phyloP scores from a whole-genome alignment of 1,140 invertebrate genomes.

The Physella acuta region DNA sequence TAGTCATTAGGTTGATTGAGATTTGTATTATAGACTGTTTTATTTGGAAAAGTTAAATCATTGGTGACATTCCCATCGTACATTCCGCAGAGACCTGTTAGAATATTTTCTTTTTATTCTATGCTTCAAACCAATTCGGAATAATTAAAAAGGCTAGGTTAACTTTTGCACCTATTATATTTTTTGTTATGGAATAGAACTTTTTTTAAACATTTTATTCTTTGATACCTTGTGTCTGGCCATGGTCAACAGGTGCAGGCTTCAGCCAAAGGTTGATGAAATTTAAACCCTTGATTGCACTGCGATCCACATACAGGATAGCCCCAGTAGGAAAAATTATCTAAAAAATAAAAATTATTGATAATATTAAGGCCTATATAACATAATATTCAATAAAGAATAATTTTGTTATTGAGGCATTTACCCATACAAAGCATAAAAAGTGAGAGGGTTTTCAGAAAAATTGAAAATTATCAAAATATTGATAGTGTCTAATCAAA shows the following conservation, averaged over 20 bases:
- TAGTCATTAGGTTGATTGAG: constrained; percentile 32
- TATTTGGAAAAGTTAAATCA: constrained; percentile 41
- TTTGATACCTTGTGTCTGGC: constrained; percentile 39
- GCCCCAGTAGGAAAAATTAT: constrained; percentile 37
- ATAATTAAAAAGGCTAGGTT: too few relatives aligned
- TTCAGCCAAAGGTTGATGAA: constrained; percentile 46
- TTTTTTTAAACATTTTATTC: too few relatives aligned
- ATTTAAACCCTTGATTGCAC: constrained; percentile 36
- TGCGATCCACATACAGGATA: constrained; percentile 33
- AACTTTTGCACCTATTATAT: too few relatives aligned
- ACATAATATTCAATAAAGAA: not conserved
- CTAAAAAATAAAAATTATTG: constrained; percentile 26
- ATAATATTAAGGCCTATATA: not conserved
- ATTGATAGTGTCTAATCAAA: too few relatives aligned
- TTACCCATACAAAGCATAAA: too few relatives aligned
- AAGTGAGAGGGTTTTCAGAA: too few relatives aligned
- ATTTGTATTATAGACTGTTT: constrained; percentile 26
- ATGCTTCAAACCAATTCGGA: too few relatives aligned
- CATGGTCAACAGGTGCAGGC: constrained; percentile 38
- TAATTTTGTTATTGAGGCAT: not conserved
- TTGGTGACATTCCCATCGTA: constrained; percentile 40
- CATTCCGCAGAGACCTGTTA: constrained; percentile 48
- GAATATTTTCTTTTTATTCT: too few relatives aligned
- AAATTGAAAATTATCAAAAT: too few relatives aligned
- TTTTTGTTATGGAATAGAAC: too few relatives aligned